A percentile compares a stretch with the other conserved stretches of the same genome.
Evolutionary conservation across 2,888 invertebrate species (phyloP).

Genomic region (Sarcophaga carnaria): DNA sequence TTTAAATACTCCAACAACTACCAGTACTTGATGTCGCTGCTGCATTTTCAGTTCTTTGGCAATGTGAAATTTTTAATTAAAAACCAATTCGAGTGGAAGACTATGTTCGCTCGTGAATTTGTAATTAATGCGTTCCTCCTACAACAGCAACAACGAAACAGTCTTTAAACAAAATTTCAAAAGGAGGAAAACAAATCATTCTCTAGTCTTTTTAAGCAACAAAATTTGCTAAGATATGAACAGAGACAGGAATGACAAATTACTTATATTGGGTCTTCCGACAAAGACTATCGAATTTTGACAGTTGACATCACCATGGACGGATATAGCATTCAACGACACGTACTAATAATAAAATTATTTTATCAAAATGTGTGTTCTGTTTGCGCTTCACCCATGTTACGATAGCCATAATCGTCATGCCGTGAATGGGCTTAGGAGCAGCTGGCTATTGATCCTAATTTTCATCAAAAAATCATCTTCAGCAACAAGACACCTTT

Average conservation of each 20-base stretch:
- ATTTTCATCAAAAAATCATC: no score
- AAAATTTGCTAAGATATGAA: slow-evolving; percentile 44
- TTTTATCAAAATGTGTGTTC: no score
- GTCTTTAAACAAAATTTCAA: slow-evolving; percentile 44
- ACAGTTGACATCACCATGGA: no score
- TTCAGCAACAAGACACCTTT: no score
- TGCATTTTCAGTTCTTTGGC: slow-evolving; percentile 48
- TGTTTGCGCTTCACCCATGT: no score
- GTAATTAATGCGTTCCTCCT: slow-evolving; percentile 59
- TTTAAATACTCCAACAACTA: slow-evolving; percentile 9
- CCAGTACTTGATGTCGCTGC: slow-evolving; percentile 1
- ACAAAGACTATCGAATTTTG: no score
- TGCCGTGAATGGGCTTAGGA: no score
- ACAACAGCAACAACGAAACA: slow-evolving; percentile 16
- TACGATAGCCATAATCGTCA: no score
- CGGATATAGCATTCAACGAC: no score
- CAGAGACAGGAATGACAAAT: slow-evolving; percentile 53
- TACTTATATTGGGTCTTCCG: slow-evolving; percentile 4
- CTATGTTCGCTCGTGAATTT: slow-evolving; percentile 59
- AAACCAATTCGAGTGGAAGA: slow-evolving; percentile 65
- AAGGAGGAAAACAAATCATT: slow-evolving; percentile 1
- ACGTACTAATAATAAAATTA: no score
- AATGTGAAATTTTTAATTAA: slow-evolving; percentile 64
- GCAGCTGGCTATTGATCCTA: no score
- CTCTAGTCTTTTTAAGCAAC: not conserved